Evolutionary conservation across 2,888 invertebrate species (phyloP), one percentile per base, ranked within the genome.

Genomic region (Plagiodera versicolora): DNA sequence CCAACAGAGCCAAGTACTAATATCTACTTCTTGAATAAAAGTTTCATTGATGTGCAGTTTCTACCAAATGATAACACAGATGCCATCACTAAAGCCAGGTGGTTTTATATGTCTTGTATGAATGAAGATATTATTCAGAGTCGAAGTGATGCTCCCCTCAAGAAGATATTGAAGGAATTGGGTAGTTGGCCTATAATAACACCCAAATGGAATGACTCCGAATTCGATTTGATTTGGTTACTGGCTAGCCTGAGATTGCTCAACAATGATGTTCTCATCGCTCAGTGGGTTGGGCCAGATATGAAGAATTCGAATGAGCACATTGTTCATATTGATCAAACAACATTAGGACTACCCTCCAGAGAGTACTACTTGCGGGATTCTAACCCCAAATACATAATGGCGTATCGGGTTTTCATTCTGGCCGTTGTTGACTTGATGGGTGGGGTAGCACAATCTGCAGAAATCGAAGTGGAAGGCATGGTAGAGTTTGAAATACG

Each of bases 241-340:
- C 86, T 92, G 76, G 92, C 91, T 0, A 86, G 87, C 63, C 75
- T 93, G 14, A 83, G 92, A 57, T 82, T 91, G 28, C 92, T 88
- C 74, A 95, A 95, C 78, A 94, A 94, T 73, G 92, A 93, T 65
- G 89, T 94, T 60, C 82, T 95, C 0, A 86, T 95, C 67, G 89
- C 93, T 0, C 89, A 92, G 76, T 92, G 92, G 90, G 92, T 75
- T 6, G 94, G 94, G 10, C 92, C 95, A 0, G 96, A 98, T 77
- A 94, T 96, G 59, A 94, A 94, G 77, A 93, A 96, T 79, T 95
- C 96, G 5, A 90, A 93, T 72, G 88, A 91, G 73, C 93, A 95
- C 79, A 88, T 96, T 6, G 90, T 97, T 57, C 87, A 89, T 84
- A 87, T 97, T 72, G 95, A 97, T 80, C 95, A 96, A 80, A 92